Evolutionary conservation across 2,797 vertebrate species (phyloP).

Genomic region (Diplodus sargus): DNA sequence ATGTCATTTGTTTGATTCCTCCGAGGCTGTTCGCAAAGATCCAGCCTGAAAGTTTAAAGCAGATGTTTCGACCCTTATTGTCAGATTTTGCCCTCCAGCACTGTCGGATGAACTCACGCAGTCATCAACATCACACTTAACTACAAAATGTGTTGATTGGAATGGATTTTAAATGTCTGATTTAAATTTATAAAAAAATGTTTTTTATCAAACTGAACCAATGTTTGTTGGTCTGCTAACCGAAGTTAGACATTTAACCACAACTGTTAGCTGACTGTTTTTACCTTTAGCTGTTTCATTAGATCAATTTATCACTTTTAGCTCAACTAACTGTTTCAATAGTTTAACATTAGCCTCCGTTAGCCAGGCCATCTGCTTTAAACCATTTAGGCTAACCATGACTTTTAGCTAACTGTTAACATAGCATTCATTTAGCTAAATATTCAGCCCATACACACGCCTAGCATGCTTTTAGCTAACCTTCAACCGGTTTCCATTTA

Average conservation of each 20-base stretch:
- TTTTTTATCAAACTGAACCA: not conserved
- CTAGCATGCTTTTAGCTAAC: too few relatives aligned
- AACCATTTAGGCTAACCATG: too few relatives aligned
- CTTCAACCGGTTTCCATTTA: too few relatives aligned
- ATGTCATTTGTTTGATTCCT: conserved; percentile 10
- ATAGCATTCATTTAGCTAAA: not conserved
- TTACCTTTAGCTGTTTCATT: not conserved
- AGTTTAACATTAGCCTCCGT: too few relatives aligned
- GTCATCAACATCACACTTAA: not conserved
- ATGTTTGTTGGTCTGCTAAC: not conserved
- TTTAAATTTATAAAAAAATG: not conserved
- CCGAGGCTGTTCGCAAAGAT: conserved; percentile 10
- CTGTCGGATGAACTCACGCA: not conserved
- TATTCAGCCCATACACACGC: too few relatives aligned
- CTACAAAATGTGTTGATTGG: not conserved
- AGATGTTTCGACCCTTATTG: not conserved
- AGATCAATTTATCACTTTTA: too few relatives aligned
- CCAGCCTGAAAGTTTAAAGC: not conserved
- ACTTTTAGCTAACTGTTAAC: not conserved
- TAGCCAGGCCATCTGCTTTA: too few relatives aligned
- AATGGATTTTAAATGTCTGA: not conserved
- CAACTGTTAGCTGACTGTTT: not conserved
- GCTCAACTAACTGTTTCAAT: too few relatives aligned
- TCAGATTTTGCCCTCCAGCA: not conserved
- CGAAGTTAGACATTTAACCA: not conserved